A percentile compares a stretch with the other conserved stretches of the same genome.
These are phyloP conservation scores for Percopsis omiscomaycus DNA, from an alignment of 2,797 vertebrate genomes.

Conservation along the genomic window DNA sequence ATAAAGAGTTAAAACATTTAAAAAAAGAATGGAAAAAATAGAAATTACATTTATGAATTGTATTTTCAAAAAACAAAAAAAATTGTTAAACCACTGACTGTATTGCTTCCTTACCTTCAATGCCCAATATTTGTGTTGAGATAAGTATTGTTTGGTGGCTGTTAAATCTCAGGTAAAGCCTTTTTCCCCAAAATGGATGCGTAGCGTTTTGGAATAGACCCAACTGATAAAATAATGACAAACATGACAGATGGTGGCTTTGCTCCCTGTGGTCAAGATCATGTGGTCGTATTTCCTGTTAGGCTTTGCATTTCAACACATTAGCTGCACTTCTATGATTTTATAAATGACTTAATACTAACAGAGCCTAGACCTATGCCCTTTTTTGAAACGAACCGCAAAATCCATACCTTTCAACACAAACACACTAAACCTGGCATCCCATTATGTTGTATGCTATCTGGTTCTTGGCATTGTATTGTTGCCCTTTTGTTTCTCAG, in stretches of 20 bases:
- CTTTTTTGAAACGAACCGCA: constrained; percentile 39
- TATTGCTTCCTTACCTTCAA: too few relatives aligned
- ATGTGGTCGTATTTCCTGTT: constrained; percentile 63
- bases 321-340: constrained; percentile 51
- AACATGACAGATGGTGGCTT: constrained; percentile 25
- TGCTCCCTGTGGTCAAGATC: constrained; percentile 48
- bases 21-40: too few relatives aligned
- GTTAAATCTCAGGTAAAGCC: not conserved
- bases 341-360: constrained; percentile 61
- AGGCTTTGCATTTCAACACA: constrained; percentile 60
- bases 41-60: too few relatives aligned
- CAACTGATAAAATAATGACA: constrained; percentile 15
- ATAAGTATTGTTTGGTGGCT: not conserved
- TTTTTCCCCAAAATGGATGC: not conserved
- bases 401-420: constrained; percentile 15
- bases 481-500: too few relatives aligned
- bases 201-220: not conserved
- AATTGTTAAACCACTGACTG: too few relatives aligned
- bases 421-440: constrained; percentile 7
- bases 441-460: not conserved
- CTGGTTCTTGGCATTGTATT: not conserved
- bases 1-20: too few relatives aligned
- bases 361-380: constrained; percentile 40
- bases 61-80: too few relatives aligned
- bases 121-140: too few relatives aligned